These are phyloP conservation scores for Thomomys bottae DNA, from an alignment of 2,113 vertebrate genomes.

Conservation along the genomic window DNA sequence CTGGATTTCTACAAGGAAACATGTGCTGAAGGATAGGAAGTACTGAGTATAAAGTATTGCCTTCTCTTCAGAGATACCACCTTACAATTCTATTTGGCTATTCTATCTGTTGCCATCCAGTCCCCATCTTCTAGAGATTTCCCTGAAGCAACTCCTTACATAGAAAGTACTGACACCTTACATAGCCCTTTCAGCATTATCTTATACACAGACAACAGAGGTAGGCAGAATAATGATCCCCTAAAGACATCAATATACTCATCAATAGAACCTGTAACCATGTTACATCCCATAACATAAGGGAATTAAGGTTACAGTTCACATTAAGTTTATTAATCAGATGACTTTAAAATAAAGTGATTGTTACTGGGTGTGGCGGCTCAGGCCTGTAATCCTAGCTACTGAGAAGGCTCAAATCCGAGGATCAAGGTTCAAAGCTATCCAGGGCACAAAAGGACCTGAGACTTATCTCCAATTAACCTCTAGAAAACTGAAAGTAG, in stretches of 20 bases:
- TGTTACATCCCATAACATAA: fast-evolving
- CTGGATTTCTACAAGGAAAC: conserved; percentile 12
- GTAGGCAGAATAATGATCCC: background rate
- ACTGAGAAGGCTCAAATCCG: too few relatives aligned
- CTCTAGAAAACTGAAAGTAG: too few relatives aligned
- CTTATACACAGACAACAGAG: background rate
- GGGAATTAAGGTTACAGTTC: background rate
- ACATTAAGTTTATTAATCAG: background rate
- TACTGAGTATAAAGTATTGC: conserved; percentile 10
- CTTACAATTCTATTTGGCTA: background rate
- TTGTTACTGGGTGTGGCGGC: too few relatives aligned
- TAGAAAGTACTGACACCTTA: background rate
- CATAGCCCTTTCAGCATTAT: background rate
- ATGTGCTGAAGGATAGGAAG: conserved; percentile 6
- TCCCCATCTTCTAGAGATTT: background rate
- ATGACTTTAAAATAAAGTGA: background rate
- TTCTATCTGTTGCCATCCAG: conserved; percentile 8
- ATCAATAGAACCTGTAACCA: background rate
- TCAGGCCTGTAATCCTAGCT: too few relatives aligned
- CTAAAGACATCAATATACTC: background rate
- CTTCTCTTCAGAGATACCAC: background rate
- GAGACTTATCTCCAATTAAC: too few relatives aligned
- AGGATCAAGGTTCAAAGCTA: too few relatives aligned
- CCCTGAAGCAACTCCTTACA: background rate
- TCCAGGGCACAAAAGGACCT: too few relatives aligned